These are phyloP conservation scores for Calephelis nemesis DNA, from an alignment of 1,140 invertebrate species.

Conservation along the genomic window DNA sequence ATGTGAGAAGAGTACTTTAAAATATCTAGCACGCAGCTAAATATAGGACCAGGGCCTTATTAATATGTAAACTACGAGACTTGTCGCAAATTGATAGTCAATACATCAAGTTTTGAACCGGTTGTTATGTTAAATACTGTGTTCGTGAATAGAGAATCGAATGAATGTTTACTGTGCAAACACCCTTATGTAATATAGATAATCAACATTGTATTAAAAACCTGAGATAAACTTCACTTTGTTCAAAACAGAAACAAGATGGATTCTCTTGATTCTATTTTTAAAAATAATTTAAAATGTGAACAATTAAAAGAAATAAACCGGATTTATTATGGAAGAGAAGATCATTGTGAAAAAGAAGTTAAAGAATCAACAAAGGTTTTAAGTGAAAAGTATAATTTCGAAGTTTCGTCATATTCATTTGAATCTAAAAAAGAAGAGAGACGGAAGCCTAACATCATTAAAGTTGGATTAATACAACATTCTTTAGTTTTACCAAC, in stretches of 20 bases:
- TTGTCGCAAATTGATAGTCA: constrained; percentile 23
- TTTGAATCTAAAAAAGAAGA: constrained; percentile 83
- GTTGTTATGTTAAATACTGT: constrained; percentile 24
- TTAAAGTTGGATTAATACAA: constrained; percentile 93
- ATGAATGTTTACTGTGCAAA: constrained; percentile 25
- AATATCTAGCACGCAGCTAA: constrained; percentile 16
- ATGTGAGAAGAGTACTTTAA: constrained; percentile 10
- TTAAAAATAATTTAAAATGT: constrained; percentile 66
- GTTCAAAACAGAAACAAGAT: constrained; percentile 35
- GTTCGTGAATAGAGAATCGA: constrained; percentile 17
- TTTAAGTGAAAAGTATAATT: constrained; percentile 73
- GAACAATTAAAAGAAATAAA: constrained; percentile 85
- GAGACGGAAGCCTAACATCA: constrained; percentile 83
- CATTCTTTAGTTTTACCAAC: constrained; percentile 92
- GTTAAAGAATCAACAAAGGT: constrained; percentile 44
- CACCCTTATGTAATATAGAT: constrained; percentile 43
- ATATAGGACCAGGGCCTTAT: constrained; percentile 23
- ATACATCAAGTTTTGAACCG: constrained; percentile 37
- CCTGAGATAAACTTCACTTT: constrained; percentile 4
- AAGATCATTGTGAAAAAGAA: constrained; percentile 56
- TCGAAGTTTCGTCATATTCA: constrained; percentile 88
- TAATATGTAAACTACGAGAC: constrained; percentile 27
- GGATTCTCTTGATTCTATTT: constrained; percentile 50
- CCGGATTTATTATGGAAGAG: constrained; percentile 87
- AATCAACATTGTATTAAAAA: constrained; percentile 19